Percentiles rank a stretch among this genome's conserved stretches.
Conservation (phyloP, 2,113 vertebrate species). For the Leiothrix lutea region DNA sequence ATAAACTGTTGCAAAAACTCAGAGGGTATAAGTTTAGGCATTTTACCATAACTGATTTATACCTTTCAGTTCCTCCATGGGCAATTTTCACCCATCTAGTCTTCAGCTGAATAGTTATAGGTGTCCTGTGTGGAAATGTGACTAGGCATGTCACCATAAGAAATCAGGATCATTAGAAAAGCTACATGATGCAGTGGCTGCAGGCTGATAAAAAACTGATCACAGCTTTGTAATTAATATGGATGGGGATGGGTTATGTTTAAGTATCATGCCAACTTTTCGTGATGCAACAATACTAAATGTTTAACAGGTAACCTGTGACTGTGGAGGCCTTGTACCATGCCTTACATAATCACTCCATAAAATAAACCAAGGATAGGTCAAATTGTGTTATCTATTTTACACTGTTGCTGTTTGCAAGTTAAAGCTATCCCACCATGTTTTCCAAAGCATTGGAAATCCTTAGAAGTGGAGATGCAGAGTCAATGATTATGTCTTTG, state of each 20-base stretch:
- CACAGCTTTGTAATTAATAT: not conserved
- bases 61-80: not conserved
- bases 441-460: not conserved
- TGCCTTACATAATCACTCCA: not conserved
- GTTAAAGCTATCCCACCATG: not conserved
- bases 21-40: not conserved
- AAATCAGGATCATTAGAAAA: not conserved
- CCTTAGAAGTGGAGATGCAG: not conserved
- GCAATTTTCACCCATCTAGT: not conserved
- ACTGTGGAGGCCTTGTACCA: not conserved
- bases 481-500: not conserved
- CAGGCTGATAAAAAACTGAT: not conserved
- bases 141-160: not conserved
- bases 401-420: not conserved
- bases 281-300: not conserved
- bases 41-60: not conserved
- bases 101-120: not conserved
- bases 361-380: not conserved
- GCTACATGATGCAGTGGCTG: accelerated
- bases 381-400: not conserved
- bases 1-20: not conserved
- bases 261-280: not conserved
- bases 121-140: not conserved
- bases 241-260: not conserved
- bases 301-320: not conserved